Conservation (phyloP, 2,888 invertebrate species). For the Drosophila emarginata region DNA sequence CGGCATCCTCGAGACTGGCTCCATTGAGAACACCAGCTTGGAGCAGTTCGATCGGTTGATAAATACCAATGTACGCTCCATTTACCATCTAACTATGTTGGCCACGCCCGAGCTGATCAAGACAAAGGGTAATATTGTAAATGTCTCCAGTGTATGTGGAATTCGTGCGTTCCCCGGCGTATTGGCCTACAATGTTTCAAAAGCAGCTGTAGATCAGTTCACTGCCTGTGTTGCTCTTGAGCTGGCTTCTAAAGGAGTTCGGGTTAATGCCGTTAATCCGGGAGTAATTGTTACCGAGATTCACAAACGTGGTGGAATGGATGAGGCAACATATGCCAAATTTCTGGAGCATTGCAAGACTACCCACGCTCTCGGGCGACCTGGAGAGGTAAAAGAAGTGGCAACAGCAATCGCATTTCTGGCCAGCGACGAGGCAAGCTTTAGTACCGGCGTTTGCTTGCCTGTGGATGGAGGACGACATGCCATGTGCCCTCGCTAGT, state of each 20-base stretch:
- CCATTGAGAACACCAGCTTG: slow-evolving; percentile 91
- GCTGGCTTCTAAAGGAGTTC: slow-evolving; percentile 89
- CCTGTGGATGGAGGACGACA: slow-evolving; percentile 87
- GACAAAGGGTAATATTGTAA: slow-evolving; percentile 93
- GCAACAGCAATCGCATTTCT: slow-evolving; percentile 94
- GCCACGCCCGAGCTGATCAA: slow-evolving; percentile 91
- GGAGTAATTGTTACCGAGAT: slow-evolving; percentile 95
- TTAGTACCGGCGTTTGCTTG: slow-evolving; percentile 88
- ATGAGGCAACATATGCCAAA: slow-evolving; percentile 88
- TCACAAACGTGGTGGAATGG: slow-evolving; percentile 91
- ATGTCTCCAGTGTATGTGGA: slow-evolving; percentile 96
- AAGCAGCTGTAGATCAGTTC: slow-evolving; percentile 96
- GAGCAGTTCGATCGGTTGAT: slow-evolving; percentile 94
- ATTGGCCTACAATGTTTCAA: slow-evolving; percentile 95
- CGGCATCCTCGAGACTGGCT: slow-evolving; percentile 90
- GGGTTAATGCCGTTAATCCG: slow-evolving; percentile 96
- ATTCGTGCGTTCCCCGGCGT: slow-evolving; percentile 93
- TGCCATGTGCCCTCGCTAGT: slow-evolving; percentile 87
- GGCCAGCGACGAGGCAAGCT: slow-evolving; percentile 89
- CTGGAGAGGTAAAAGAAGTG: slow-evolving; percentile 92
- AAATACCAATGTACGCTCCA: slow-evolving; percentile 91
- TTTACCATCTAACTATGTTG: slow-evolving; percentile 91
- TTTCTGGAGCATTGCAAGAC: slow-evolving; percentile 91
- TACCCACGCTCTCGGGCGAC: slow-evolving; percentile 94
- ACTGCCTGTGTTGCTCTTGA: slow-evolving; percentile 95